Conservation (phyloP, 2,113 vertebrate species). For the Lophotis ruficrista region DNA sequence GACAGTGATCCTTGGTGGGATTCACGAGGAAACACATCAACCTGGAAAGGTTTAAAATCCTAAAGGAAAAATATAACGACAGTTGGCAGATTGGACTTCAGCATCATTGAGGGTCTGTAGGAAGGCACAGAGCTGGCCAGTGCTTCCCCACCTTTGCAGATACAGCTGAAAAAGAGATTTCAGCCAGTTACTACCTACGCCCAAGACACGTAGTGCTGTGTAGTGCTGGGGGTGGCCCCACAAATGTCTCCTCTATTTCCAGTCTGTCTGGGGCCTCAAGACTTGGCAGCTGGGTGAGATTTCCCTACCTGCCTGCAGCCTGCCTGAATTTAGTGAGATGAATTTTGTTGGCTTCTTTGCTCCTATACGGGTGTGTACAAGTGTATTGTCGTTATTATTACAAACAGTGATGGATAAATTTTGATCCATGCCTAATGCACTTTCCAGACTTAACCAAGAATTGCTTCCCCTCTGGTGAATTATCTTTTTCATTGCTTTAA, state of each 20-base stretch:
- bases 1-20: fast-evolving
- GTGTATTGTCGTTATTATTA: not conserved
- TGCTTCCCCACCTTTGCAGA: not conserved
- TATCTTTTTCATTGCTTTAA: not conserved
- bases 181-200: not conserved
- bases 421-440: not conserved
- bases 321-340: not conserved
- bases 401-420: not conserved
- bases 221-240: not conserved
- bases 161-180: not conserved
- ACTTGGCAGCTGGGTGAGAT: not conserved
- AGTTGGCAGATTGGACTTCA: not conserved
- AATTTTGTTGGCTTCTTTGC: not conserved
- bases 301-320: not conserved
- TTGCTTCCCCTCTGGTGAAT: not conserved
- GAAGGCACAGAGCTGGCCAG: not conserved
- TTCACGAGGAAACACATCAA: not conserved
- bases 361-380: not conserved
- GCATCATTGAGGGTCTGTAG: not conserved
- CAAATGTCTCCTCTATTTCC: not conserved
- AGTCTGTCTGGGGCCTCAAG: not conserved
- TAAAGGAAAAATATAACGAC: not conserved
- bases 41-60: not conserved
- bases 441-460: not conserved
- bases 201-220: not conserved